These are phyloP conservation scores for Montifringilla adamsi DNA, from an alignment of 2,113 vertebrate species.

Conservation along the genomic window DNA sequence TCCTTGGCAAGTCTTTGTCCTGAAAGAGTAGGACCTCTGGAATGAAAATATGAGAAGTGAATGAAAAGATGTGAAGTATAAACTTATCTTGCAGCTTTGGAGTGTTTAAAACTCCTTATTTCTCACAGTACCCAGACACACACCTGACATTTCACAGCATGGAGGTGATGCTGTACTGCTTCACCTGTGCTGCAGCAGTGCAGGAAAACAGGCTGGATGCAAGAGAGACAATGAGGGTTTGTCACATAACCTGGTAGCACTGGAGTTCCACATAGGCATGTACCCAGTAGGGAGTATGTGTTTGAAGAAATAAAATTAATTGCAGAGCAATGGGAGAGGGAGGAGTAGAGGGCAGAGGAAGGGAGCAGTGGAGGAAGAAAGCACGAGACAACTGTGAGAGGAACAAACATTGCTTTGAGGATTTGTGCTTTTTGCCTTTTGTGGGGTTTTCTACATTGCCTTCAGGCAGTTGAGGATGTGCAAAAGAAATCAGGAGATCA, in stretches of 20 bases:
- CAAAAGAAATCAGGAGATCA: background rate
- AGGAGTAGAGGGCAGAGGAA: background rate
- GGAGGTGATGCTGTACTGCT: background rate
- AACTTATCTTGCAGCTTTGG: background rate
- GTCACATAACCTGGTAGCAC: background rate
- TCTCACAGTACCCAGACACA: background rate
- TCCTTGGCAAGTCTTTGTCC: background rate
- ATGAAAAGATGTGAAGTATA: background rate
- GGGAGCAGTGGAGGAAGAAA: background rate
- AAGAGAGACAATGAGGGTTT: background rate
- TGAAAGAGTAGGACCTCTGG: background rate
- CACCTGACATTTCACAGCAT: background rate
- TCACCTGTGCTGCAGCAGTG: background rate
- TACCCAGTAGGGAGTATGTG: background rate
- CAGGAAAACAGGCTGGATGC: background rate
- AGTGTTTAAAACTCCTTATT: background rate
- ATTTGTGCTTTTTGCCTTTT: background rate
- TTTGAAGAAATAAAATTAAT: background rate
- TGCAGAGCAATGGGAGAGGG: background rate
- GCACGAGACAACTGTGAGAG: accelerated
- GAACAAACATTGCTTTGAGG: conserved; percentile 8
- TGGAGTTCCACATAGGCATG: background rate
- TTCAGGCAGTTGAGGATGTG: background rate
- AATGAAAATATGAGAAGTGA: background rate
- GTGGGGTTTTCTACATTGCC: background rate